Evolutionary conservation across 2,797 vertebrate genomes (phyloP).

Genomic region (Sebastes cheni): DNA sequence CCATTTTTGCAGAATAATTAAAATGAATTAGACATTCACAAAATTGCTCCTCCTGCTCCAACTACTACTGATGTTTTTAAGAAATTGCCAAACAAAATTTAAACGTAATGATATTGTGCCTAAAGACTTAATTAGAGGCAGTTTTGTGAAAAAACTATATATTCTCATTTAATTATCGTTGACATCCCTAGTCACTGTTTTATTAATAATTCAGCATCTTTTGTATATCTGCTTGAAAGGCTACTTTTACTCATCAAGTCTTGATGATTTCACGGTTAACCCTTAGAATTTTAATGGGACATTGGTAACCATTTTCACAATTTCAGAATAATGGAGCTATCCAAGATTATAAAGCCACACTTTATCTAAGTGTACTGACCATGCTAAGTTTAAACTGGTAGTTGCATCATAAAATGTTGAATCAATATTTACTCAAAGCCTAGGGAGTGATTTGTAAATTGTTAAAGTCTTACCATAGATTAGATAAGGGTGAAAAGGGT

Average conservation of each 20-base stretch:
- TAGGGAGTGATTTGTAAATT: background rate
- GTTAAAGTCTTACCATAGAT: background rate
- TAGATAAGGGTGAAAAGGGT: background rate
- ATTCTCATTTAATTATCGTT: background rate
- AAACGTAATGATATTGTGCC: background rate
- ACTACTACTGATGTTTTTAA: background rate
- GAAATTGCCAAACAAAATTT: background rate
- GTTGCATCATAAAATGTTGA: background rate
- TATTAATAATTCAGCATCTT: background rate
- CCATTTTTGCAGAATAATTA: background rate
- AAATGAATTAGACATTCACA: background rate
- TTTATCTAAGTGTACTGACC: background rate
- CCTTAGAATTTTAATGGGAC: background rate
- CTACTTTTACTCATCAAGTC: background rate
- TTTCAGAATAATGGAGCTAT: background rate
- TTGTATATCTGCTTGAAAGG: background rate
- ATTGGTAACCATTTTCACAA: background rate
- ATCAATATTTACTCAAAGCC: background rate
- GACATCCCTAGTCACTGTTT: background rate
- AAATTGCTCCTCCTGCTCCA: too few relatives aligned
- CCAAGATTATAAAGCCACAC: background rate
- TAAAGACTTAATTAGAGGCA: background rate
- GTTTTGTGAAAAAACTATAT: background rate
- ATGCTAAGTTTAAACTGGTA: background rate
- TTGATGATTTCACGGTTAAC: background rate